Evolutionary conservation across 2,113 vertebrate genomes (phyloP).

Genomic region (Lagopus muta): DNA sequence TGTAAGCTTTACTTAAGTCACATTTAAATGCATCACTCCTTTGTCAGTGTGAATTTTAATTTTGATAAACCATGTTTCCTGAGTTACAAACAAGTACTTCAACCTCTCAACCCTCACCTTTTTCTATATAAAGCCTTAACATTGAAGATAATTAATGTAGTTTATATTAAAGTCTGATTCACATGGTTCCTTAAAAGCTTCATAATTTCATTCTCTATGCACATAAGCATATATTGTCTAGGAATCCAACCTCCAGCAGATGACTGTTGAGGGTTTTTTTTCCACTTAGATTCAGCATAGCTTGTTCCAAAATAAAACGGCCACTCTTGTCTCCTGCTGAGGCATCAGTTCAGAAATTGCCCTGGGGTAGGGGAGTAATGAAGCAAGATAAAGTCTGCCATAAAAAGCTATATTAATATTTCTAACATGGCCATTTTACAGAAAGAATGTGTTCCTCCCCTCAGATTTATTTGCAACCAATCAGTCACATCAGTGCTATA

Average conservation of each 20-base stretch:
- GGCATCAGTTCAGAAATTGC: neutral
- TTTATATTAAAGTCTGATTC: neutral
- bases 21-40: neutral
- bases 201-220: neutral
- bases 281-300: neutral
- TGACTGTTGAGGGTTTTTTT: neutral
- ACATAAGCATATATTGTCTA: neutral
- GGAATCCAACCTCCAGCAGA: neutral
- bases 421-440: neutral
- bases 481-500: neutral
- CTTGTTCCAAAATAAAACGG: neutral
- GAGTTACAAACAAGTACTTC: neutral
- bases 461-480: neutral
- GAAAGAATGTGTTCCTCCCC: neutral
- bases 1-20: neutral
- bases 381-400: neutral
- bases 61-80: neutral
- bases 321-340: neutral
- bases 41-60: neutral
- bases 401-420: neutral
- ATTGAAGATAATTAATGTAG: neutral
- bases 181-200: neutral
- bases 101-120: neutral
- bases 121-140: neutral
- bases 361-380: neutral